Evolutionary conservation across 2,113 vertebrate genomes (phyloP), one percentile per base, ranked within the genome.

Genomic region (Fregata magnificens): DNA sequence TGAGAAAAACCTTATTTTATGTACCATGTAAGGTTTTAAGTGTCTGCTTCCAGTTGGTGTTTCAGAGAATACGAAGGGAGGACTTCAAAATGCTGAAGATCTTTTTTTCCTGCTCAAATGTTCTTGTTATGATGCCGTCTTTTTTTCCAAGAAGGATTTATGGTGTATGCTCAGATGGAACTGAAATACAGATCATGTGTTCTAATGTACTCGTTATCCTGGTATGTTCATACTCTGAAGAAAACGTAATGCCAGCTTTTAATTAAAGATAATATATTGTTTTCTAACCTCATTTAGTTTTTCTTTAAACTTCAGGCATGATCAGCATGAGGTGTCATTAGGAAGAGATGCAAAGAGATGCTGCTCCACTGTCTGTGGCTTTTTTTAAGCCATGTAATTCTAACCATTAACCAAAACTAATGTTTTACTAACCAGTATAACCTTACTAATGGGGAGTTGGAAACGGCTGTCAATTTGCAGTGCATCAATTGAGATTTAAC

Each of bases 241-340:
- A 92, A 93, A 92, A 53, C 69, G 18, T 56, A 82, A 88, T 84
- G 40, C n/a, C 65, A 80, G 32, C 72, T 84, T 94, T 84, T 47
- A 93, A 93, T 97, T 95, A 96, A 97, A 96, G 77, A 77, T 65
- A 71, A 80, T 78, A 61, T 95, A 94, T 93, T 82, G 73, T 95
- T 97, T 96, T 93, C 67, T 95, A 92, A 94, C 73, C 26, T 71
- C 40, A 45, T 10, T 92, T 83, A 82, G 61, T 94, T 88, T 96
- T 96, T 82, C 55, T 94, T 93, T 88, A n/a, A 79, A 80, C 63
- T 84, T 47, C 42, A 77, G 78, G 86, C 58, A 32, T 13, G 32
- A 40, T 29, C 65, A 32, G 47, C 53, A 10, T 32, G 52, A 67
- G 56, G 17, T 11, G 4, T 50, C 42, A 17, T 36, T 95, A 86